Evolutionary conservation across 2,888 invertebrate species (phyloP).

Genomic region (Dryobotodes eremita): DNA sequence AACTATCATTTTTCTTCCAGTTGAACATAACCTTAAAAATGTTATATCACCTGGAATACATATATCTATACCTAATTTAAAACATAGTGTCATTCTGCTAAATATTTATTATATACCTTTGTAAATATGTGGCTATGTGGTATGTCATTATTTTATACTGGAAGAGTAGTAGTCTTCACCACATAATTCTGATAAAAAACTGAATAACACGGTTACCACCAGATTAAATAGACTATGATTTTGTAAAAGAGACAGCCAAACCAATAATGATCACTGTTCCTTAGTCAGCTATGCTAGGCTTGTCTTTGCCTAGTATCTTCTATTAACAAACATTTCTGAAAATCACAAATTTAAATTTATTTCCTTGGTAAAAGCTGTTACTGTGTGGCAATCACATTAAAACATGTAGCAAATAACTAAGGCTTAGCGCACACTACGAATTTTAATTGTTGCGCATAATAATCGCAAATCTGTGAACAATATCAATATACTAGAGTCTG

Average conservation of each 20-base stretch:
- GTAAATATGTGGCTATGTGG: not conserved
- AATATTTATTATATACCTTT: not conserved
- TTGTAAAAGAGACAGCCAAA: not conserved
- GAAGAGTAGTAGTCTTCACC: not conserved
- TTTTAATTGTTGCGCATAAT: too few species aligned
- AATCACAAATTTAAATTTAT: not conserved
- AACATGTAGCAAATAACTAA: not conserved
- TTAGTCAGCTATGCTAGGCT: not conserved
- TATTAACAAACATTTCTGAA: not conserved
- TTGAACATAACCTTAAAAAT: conserved; percentile 63
- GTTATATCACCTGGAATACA: conserved; percentile 52
- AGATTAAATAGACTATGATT: not conserved
- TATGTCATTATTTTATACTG: not conserved
- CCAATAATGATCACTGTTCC: not conserved
- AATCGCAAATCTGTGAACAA: too few species aligned
- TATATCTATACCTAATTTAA: not conserved
- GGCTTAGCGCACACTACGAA: too few species aligned
- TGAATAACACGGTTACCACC: not conserved
- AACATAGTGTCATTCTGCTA: not conserved
- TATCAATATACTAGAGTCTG: too few species aligned
- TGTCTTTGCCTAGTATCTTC: not conserved
- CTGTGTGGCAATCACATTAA: not conserved
- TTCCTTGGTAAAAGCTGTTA: not conserved
- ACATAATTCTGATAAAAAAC: not conserved
- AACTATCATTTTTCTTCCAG: conserved; percentile 14